These are phyloP conservation scores for Heliconius aoede DNA, from an alignment of 2,888 invertebrate genomes.

Conservation along the genomic window DNA sequence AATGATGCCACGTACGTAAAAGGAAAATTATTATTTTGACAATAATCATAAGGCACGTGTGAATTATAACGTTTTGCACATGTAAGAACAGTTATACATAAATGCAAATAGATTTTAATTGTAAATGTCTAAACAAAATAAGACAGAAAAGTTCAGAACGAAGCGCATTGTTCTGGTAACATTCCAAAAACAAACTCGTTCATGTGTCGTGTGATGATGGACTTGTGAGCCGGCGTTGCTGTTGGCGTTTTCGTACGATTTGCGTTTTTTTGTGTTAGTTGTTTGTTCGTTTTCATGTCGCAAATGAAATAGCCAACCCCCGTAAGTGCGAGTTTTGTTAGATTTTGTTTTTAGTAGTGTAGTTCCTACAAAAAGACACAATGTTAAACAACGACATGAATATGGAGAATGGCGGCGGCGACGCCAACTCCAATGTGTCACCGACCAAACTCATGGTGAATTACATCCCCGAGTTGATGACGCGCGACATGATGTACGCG, in stretches of 20 bases:
- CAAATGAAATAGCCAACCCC: constrained; percentile 77
- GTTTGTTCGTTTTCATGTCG: constrained; percentile 76
- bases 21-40: constrained; percentile 41
- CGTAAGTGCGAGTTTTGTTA: constrained; percentile 72
- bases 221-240: constrained; percentile 82
- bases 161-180: constrained; percentile 67
- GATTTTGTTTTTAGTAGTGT: constrained; percentile 79
- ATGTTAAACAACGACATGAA: constrained; percentile 78
- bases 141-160: constrained; percentile 19
- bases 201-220: constrained; percentile 67
- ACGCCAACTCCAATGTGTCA: constrained; percentile 82
- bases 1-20: constrained; percentile 45
- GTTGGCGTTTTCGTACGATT: constrained; percentile 76
- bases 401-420: constrained; percentile 83
- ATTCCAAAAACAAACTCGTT: constrained; percentile 70
- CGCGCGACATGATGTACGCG: constrained; percentile 83
- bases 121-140: constrained; percentile 22
- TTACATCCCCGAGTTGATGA: constrained; percentile 82
- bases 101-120: neutral
- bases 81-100: constrained; percentile 1
- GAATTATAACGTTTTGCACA: constrained; percentile 15
- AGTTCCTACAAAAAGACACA: constrained; percentile 71
- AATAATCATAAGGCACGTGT: constrained; percentile 35
- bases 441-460: constrained; percentile 84
- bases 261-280: constrained; percentile 76